phyloP scores from a whole-genome alignment of 1,140 invertebrate genomes.

The Ceratosolen fusciceps region DNA sequence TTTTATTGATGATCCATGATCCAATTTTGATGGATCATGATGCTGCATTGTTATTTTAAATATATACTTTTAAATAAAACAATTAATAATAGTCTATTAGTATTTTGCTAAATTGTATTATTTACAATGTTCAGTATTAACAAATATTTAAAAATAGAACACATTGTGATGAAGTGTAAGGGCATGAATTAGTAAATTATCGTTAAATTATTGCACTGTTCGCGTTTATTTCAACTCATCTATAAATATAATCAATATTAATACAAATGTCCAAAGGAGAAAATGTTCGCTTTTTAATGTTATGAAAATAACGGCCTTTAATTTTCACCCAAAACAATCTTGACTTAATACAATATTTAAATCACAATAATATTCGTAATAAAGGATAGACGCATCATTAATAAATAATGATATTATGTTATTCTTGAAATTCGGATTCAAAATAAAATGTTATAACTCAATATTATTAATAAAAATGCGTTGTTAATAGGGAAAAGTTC shows the following conservation, averaged over 20 bases:
- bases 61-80: background rate
- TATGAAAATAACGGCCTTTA: background rate
- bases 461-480: background rate
- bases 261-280: no score
- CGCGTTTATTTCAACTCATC: background rate
- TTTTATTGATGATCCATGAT: conserved; percentile 19
- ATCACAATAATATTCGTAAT: no score
- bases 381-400: no score
- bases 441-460: no score
- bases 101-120: background rate
- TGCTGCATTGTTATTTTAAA: conserved; percentile 12
- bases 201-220: background rate
- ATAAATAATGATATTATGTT: no score
- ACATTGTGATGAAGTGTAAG: no score
- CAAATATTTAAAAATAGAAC: background rate
- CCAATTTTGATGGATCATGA: conserved; percentile 34
- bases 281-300: no score
- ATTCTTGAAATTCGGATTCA: no score
- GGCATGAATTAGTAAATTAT: no score
- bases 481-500: background rate
- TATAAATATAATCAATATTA: background rate
- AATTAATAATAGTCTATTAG: background rate
- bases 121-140: background rate
- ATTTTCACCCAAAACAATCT: no score
- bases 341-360: no score